A percentile compares a stretch with the other conserved stretches of the same genome.
These are phyloP conservation scores for Redunca redunca DNA, from an alignment of 2,113 vertebrate genomes.

Conservation along the genomic window DNA sequence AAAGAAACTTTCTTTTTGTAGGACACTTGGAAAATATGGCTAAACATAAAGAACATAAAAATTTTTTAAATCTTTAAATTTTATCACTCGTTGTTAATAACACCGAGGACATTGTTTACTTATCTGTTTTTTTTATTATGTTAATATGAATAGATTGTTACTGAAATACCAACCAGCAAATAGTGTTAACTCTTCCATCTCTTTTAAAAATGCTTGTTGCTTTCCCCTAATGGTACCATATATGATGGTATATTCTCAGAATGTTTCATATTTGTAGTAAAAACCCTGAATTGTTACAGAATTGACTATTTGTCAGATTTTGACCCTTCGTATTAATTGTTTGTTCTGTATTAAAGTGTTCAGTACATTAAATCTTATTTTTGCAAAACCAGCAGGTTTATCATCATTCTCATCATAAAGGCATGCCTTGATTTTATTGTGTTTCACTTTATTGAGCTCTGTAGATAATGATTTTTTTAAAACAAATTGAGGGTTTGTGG, in stretches of 20 bases:
- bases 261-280: background rate
- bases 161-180: background rate
- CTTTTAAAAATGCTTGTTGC: background rate
- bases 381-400: background rate
- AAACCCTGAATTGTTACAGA: background rate
- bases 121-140: background rate
- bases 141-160: background rate
- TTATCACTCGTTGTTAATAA: background rate
- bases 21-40: background rate
- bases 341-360: background rate
- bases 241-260: background rate
- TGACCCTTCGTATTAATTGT: background rate
- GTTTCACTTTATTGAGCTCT: background rate
- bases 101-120: background rate
- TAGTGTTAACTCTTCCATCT: background rate
- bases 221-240: background rate
- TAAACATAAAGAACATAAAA: conserved; percentile 1
- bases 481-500: background rate
- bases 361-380: conserved; percentile 3
- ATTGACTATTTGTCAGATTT: background rate
- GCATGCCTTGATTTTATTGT: background rate
- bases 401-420: background rate
- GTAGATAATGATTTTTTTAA: background rate
- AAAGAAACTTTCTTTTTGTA: background rate
- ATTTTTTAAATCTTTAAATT: background rate